These are phyloP conservation scores for Ceriagrion tenellum DNA, from an alignment of 2,888 invertebrate species.

Conservation along the genomic window DNA sequence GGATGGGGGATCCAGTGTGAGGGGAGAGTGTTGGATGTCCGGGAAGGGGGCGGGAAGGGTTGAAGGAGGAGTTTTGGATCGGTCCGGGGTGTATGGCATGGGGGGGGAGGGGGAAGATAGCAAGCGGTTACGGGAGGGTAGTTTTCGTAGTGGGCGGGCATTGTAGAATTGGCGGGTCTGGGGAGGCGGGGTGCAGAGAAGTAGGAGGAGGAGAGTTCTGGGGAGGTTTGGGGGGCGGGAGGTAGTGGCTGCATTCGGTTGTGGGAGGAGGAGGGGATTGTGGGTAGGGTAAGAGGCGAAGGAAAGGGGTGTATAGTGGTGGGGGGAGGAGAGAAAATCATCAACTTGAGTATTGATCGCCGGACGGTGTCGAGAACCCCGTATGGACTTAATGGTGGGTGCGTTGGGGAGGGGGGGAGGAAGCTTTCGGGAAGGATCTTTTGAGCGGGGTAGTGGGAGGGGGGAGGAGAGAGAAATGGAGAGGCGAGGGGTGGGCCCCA, in stretches of 20 bases:
- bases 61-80: slow-evolving; percentile 8
- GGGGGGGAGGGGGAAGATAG: neutral
- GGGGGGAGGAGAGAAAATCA: slow-evolving; percentile 59
- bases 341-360: slow-evolving; percentile 67
- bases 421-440: slow-evolving; percentile 28
- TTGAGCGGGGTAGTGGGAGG: neutral
- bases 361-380: slow-evolving; percentile 67
- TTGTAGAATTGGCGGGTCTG: slow-evolving; percentile 33
- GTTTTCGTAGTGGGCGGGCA: slow-evolving; percentile 35
- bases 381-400: slow-evolving; percentile 67
- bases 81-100: slow-evolving; percentile 11
- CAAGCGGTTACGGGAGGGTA: slow-evolving; percentile 33
- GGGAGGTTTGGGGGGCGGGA: neutral
- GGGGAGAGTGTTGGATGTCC: neutral
- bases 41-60: neutral
- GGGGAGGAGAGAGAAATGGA: neutral
- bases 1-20: neutral
- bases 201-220: neutral
- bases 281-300: slow-evolving; percentile 47
- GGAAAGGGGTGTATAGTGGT: neutral
- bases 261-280: neutral
- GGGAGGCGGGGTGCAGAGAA: neutral
- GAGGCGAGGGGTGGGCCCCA: too few species aligned
- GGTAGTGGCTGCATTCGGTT: neutral
- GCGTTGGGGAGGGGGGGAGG: slow-evolving; percentile 32